Percentiles rank a stretch among this genome's conserved stretches.
Conservation (phyloP, 1,140 invertebrate genomes). For the Diorhabda elongata region DNA sequence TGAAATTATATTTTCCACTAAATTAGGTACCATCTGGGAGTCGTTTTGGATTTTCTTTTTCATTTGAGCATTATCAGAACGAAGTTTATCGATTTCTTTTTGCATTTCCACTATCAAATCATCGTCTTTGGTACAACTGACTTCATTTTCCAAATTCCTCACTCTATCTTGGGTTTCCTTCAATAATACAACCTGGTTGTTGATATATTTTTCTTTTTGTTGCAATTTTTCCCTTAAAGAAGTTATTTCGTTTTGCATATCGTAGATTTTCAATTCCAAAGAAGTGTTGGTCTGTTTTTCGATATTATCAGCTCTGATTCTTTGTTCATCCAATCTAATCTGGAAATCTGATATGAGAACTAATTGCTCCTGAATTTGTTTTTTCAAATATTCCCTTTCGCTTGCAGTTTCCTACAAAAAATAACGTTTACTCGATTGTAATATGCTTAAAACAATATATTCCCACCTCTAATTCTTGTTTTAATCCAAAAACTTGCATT, state of each 20-base stretch:
- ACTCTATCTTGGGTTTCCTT: slow-evolving; percentile 49
- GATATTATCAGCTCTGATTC: slow-evolving; percentile 65
- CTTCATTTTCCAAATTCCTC: slow-evolving; percentile 54
- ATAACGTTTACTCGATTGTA: neutral
- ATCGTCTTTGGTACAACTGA: slow-evolving; percentile 48
- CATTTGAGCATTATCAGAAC: slow-evolving; percentile 53
- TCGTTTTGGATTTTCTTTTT: slow-evolving; percentile 50
- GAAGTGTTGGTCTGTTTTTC: slow-evolving; percentile 63
- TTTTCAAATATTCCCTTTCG: slow-evolving; percentile 74
- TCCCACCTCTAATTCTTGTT: slow-evolving; percentile 61
- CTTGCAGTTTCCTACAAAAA: slow-evolving; percentile 65
- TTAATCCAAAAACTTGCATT: slow-evolving; percentile 60
- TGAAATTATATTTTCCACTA: slow-evolving; percentile 60
- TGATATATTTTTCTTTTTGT: slow-evolving; percentile 57
- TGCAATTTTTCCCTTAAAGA: slow-evolving; percentile 55
- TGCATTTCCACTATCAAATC: slow-evolving; percentile 54
- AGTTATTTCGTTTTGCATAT: slow-evolving; percentile 56
- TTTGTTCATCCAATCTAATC: slow-evolving; percentile 71
- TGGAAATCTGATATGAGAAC: slow-evolving; percentile 73
- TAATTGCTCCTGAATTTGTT: slow-evolving; percentile 73
- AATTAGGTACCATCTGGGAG: slow-evolving; percentile 51
- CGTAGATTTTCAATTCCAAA: slow-evolving; percentile 63
- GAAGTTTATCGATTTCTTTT: slow-evolving; percentile 52
- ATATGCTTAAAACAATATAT: neutral
- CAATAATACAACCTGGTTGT: slow-evolving; percentile 49